Evolutionary conservation across 2,888 invertebrate species (phyloP).

Genomic region (Patella ulyssiponensis): DNA sequence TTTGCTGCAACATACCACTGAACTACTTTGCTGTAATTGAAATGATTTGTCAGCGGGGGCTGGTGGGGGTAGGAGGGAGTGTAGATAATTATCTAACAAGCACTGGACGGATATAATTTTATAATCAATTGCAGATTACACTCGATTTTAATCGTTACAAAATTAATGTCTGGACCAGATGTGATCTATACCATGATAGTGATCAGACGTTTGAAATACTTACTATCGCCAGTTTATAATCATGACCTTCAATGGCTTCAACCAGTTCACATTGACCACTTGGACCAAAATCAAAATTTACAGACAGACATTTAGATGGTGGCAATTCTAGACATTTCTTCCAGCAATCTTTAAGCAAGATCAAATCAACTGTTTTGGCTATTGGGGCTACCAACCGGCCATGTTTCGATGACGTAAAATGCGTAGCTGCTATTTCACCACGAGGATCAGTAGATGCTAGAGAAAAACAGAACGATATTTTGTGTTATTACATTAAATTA

Average conservation of each 20-base stretch:
- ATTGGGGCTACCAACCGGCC: constrained; percentile 42
- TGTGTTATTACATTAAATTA: neutral
- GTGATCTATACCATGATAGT: too few species aligned
- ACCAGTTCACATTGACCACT: constrained; percentile 51
- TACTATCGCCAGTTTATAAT: constrained; percentile 35
- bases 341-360: constrained; percentile 43
- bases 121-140: too few species aligned
- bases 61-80: too few species aligned
- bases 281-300: constrained; percentile 53
- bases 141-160: too few species aligned
- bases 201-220: neutral
- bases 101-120: too few species aligned
- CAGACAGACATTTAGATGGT: constrained; percentile 49
- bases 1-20: too few species aligned
- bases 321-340: constrained; percentile 39
- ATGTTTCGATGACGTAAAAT: constrained; percentile 39
- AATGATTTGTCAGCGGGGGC: too few species aligned
- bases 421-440: constrained; percentile 21
- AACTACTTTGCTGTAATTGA: too few species aligned
- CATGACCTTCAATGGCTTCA: constrained; percentile 45
- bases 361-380: neutral
- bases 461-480: neutral
- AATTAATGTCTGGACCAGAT: too few species aligned
- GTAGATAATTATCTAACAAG: too few species aligned
- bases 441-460: constrained; percentile 21